A percentile compares a stretch with the other conserved stretches of the same genome.
Conservation (phyloP, 2,888 invertebrate species). For the Xiphydria camelus region DNA sequence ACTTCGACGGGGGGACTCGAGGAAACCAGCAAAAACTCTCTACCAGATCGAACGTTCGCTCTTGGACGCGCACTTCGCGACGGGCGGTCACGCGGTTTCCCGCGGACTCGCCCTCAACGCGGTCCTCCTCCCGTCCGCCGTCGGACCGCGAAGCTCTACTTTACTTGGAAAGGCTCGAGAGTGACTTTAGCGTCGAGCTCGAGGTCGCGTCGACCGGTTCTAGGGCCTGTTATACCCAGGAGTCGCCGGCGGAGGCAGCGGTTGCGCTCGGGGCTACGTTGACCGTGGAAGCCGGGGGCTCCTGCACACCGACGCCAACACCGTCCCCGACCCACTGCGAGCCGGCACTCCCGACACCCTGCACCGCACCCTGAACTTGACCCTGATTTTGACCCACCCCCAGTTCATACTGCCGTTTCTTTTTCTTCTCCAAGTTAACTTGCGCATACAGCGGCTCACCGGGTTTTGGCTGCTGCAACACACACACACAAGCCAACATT, state of each 20-base stretch:
- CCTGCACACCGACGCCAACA: constrained; percentile 33
- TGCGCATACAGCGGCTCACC: constrained; percentile 68
- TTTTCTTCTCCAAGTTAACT: constrained; percentile 68
- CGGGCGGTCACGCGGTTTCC: background rate
- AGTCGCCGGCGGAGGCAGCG: constrained; percentile 57
- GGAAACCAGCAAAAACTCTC: constrained; percentile 4
- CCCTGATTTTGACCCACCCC: constrained; percentile 53
- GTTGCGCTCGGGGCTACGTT: constrained; percentile 50
- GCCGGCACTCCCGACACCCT: constrained; percentile 31
- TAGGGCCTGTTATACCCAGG: constrained; percentile 58
- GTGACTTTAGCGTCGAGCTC: background rate
- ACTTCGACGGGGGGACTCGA: background rate
- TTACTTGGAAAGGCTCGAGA: too few relatives aligned
- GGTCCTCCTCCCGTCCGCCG: constrained; percentile 4
- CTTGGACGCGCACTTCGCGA: background rate
- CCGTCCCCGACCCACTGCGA: constrained; percentile 44
- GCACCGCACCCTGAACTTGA: constrained; percentile 35
- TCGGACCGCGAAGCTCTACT: too few relatives aligned
- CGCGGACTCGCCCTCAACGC: background rate
- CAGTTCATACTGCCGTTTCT: constrained; percentile 59
- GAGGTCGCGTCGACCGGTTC: background rate
- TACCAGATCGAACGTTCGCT: constrained; percentile 10
- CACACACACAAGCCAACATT: constrained; percentile 50
- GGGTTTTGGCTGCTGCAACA: constrained; percentile 61
- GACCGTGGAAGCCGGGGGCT: constrained; percentile 39